Evolutionary conservation across 2,113 vertebrate species (phyloP).

Genomic region (Dromiciops gliroides): DNA sequence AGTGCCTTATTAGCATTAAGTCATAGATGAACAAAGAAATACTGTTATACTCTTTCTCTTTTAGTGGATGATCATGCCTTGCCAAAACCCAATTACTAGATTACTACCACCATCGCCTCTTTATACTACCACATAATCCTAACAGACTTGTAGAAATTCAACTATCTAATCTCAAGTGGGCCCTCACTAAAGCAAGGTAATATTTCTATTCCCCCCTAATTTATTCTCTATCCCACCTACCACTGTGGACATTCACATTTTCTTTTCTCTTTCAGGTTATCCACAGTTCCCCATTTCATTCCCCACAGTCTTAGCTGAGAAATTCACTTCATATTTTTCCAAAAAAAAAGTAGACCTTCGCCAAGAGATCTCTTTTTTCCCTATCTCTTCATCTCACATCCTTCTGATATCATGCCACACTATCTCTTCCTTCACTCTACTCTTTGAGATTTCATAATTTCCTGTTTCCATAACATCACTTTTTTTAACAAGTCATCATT

Average conservation of each 20-base stretch:
- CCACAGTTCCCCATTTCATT: neutral
- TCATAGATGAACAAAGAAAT: neutral
- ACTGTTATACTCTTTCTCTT: neutral
- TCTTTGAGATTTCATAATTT: neutral
- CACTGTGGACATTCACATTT: neutral
- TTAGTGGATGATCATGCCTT: neutral
- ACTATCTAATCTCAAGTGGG: neutral
- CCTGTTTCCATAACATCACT: neutral
- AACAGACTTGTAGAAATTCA: neutral
- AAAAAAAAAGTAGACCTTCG: neutral
- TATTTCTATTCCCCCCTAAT: neutral
- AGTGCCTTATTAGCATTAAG: neutral
- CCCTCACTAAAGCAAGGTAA: neutral
- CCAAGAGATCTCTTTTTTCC: neutral
- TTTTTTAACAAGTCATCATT: neutral
- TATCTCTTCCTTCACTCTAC: neutral
- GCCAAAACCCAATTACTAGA: neutral
- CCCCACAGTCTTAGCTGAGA: neutral
- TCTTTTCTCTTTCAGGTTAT: neutral
- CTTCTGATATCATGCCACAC: neutral
- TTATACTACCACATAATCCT: neutral
- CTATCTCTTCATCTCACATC: neutral
- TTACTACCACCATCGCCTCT: neutral
- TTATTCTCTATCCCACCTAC: neutral
- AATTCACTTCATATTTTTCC: neutral